These are phyloP conservation scores for Odontomachus brunneus DNA, from an alignment of 1,140 invertebrate genomes.

Conservation along the genomic window DNA sequence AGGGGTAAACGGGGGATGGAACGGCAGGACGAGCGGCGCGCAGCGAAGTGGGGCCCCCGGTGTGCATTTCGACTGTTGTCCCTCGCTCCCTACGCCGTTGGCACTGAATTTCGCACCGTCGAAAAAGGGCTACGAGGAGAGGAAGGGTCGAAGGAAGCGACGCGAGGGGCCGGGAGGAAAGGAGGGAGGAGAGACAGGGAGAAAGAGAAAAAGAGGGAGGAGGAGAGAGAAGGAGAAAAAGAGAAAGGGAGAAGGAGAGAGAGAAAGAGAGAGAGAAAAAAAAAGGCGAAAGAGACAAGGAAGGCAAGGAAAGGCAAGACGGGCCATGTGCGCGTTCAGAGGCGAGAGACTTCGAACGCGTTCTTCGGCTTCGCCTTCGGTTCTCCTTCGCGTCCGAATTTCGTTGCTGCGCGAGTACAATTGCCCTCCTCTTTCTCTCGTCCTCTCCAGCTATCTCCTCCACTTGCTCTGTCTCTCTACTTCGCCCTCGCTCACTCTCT, in stretches of 20 bases:
- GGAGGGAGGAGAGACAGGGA: too few species aligned
- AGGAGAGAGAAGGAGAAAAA: not conserved
- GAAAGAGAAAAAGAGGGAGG: not conserved
- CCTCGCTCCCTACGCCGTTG: constrained; percentile 70
- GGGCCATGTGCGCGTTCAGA: constrained; percentile 63
- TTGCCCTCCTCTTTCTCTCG: constrained; percentile 10
- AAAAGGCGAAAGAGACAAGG: not conserved
- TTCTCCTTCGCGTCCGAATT: constrained; percentile 68
- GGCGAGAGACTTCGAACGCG: constrained; percentile 60
- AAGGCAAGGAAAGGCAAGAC: constrained; percentile 17
- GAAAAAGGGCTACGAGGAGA: constrained; percentile 56
- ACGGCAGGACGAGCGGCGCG: constrained; percentile 15
- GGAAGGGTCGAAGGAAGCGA: constrained; percentile 47
- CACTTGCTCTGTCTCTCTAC: not conserved
- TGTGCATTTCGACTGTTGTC: constrained; percentile 39
- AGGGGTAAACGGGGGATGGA: constrained; percentile 60
- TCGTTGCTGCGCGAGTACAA: constrained; percentile 61
- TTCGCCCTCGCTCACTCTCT: not conserved
- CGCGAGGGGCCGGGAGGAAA: constrained; percentile 28
- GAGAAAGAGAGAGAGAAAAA: not conserved
- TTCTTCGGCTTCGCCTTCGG: constrained; percentile 49
- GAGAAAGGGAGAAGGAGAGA: too few species aligned
- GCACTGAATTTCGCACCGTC: constrained; percentile 73
- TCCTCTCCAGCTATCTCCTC: not conserved
- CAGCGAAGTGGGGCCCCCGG: constrained; percentile 45